phyloP scores from a whole-genome alignment of 92 coral and sea anemone genomes.

The Epizoanthus fatuus region DNA sequence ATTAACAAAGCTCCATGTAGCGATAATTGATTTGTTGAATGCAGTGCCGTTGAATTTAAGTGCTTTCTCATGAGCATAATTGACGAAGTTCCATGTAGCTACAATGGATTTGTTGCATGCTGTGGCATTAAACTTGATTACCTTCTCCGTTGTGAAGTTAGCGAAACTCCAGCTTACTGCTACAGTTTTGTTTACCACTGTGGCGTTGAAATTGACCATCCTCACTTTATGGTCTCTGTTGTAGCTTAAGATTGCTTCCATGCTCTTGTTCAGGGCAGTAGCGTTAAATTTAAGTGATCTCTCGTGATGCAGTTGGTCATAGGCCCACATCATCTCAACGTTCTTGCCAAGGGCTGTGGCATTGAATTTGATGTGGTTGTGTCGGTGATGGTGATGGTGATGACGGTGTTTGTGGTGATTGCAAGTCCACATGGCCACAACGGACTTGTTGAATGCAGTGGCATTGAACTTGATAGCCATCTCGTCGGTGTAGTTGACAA shows the following conservation, averaged over 20 bases:
- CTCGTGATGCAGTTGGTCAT: slow-evolving; percentile 45
- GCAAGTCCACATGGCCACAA: slow-evolving; percentile 84
- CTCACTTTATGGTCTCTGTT: slow-evolving; percentile 57
- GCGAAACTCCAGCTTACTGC: slow-evolving; percentile 77
- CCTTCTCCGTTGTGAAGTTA: slow-evolving; percentile 57
- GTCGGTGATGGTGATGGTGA: slow-evolving; percentile 61
- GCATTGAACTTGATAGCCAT: slow-evolving; percentile 82
- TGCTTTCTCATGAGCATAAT: slow-evolving; percentile 68
- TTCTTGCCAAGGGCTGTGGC: slow-evolving; percentile 76
- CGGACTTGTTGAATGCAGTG: slow-evolving; percentile 75
- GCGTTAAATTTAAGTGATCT: slow-evolving; percentile 84
- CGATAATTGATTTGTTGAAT: slow-evolving; percentile 71
- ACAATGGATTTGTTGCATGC: slow-evolving; percentile 71
- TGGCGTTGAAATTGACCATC: slow-evolving; percentile 68
- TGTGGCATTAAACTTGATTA: slow-evolving; percentile 73
- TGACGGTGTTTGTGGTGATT: slow-evolving; percentile 58
- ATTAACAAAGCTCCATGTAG: slow-evolving; percentile 73
- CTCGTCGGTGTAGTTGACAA: slow-evolving; percentile 66
- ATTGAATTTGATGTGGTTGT: slow-evolving; percentile 73
- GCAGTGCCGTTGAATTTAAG: slow-evolving; percentile 80
- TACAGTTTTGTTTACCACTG: slow-evolving; percentile 68
- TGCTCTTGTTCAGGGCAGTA: slow-evolving; percentile 69
- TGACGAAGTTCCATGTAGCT: slow-evolving; percentile 66
- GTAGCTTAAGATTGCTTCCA: slow-evolving; percentile 66
- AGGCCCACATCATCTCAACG: slow-evolving; percentile 68